Evolutionary conservation across 2,113 vertebrate species (phyloP).

Genomic region (Shinisaurus crocodilurus): DNA sequence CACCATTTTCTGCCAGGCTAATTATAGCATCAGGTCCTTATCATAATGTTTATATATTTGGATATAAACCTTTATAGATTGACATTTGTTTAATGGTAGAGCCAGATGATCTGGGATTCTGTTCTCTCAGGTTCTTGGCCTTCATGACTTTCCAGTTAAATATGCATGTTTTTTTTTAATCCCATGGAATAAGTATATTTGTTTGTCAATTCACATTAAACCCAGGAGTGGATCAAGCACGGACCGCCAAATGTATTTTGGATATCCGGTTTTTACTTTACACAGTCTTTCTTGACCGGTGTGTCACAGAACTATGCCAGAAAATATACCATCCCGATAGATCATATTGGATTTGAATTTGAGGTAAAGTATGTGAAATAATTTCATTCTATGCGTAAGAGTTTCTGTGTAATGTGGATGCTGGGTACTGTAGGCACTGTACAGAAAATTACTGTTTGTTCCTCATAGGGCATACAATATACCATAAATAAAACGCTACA

Average conservation of each 20-base stretch:
- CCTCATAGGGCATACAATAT: not conserved
- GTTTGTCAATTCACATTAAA: constrained; percentile 37
- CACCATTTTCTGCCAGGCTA: not conserved
- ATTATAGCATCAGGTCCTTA: not conserved
- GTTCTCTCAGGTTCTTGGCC: not conserved
- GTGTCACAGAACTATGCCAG: constrained; percentile 93
- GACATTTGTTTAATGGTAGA: not conserved
- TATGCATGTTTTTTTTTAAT: not conserved
- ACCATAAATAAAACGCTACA: not conserved
- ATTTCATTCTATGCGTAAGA: not conserved
- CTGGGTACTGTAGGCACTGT: too few relatives aligned
- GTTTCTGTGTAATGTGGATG: not conserved
- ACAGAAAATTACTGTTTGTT: not conserved
- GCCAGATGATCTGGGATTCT: not conserved
- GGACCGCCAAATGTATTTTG: constrained; percentile 90
- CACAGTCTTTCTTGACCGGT: constrained; percentile 93
- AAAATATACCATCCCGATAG: constrained; percentile 91
- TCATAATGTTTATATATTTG: not conserved
- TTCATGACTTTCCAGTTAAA: not conserved
- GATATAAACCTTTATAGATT: not conserved
- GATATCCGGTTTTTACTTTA: constrained; percentile 96
- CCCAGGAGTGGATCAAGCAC: constrained; percentile 86
- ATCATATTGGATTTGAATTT: constrained; percentile 92
- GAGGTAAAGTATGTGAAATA: constrained; percentile 78
- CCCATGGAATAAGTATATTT: not conserved